Base-by-base conservation (phyloP, 2,113 vertebrate genomes). In the Chaetops frenatus region DNA sequence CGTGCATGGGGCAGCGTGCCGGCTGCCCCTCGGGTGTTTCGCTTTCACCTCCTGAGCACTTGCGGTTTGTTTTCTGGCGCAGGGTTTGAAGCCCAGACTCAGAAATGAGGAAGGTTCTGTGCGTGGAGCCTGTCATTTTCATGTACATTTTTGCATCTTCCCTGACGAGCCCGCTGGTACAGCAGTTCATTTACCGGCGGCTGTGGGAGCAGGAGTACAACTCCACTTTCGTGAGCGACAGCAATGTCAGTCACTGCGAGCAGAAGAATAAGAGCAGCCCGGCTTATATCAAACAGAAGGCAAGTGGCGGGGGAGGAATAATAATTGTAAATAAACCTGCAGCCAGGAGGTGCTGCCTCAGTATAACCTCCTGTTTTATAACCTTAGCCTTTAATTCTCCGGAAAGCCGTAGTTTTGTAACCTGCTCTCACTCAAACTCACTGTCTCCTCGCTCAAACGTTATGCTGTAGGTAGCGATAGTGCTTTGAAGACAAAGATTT, bases 131-230 rank as follows among this genome's bases (percentile, higher is more conserved):
- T 3, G 97, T 98, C 36, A 97, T 99, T 87, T 98, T 98, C 69
- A 33, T 99, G 24, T 99, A 98, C 40, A 84, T 98, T 2, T 99
- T 99, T 69, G 98, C 98, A 36, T 79, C 31, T 56, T 98, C 97
- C 58, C 48, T 99, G 95, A 95, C 83, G 1, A 85, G 57, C 44
- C 99, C 99, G 2, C 93, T 99, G 60, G 89, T 97, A 12, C 98
- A 98, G 90, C 99, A 99, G 78, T 99, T 99, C 62, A 97, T 99
- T 50, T 99, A 99, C 96, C 96, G 98, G 45, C 97, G 98, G 47
- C 96, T 99, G 38, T 99, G 99, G 99, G 88, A 98, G 77, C 96
- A 98, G 23, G 96, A 98, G 38, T 98, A 97, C 61, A 99, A 99
- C 96, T 98, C 98, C 53, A 97, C 97, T 6, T 98, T 98, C 80